Conservation (phyloP, 1,140 invertebrate species). For the Coelopa frigida region DNA sequence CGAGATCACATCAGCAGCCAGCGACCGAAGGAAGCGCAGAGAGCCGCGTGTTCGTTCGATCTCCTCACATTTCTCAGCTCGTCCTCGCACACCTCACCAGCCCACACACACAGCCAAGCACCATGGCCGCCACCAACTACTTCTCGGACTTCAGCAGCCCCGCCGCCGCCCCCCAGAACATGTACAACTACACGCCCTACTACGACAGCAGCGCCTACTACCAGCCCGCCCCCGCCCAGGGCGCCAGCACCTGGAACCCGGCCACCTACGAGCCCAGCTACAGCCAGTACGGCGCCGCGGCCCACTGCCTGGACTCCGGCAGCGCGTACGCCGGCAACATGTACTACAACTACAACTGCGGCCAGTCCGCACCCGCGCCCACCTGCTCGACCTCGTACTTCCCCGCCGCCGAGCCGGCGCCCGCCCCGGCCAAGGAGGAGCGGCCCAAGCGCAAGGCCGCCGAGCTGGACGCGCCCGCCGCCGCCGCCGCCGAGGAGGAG, state of each 20-base stretch:
- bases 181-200: conserved; percentile 23
- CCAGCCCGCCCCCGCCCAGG: conserved; percentile 17
- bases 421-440: conserved; percentile 7
- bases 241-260: conserved; percentile 19
- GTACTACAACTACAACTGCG: conserved; percentile 1
- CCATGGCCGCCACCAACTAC: conserved; percentile 39
- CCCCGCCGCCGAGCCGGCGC: background rate
- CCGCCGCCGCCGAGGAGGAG: conserved; percentile 18
- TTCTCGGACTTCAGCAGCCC: conserved; percentile 27
- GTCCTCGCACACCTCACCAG: background rate
- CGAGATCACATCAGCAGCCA: conserved; percentile 39
- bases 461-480: conserved; percentile 23
- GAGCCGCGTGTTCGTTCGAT: too few species aligned
- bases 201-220: conserved; percentile 20
- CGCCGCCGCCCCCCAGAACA: conserved; percentile 11
- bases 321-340: background rate
- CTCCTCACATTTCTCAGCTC: background rate
- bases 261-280: conserved; percentile 18
- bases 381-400: conserved; percentile 25
- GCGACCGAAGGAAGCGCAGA: too few species aligned
- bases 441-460: conserved; percentile 26
- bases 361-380: background rate
- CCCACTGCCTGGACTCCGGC: background rate
- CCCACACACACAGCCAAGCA: conserved; percentile 1
- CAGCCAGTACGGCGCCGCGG: background rate